phyloP scores from a whole-genome alignment of 2,888 invertebrate species.

The Omphaloscelis lunosa region DNA sequence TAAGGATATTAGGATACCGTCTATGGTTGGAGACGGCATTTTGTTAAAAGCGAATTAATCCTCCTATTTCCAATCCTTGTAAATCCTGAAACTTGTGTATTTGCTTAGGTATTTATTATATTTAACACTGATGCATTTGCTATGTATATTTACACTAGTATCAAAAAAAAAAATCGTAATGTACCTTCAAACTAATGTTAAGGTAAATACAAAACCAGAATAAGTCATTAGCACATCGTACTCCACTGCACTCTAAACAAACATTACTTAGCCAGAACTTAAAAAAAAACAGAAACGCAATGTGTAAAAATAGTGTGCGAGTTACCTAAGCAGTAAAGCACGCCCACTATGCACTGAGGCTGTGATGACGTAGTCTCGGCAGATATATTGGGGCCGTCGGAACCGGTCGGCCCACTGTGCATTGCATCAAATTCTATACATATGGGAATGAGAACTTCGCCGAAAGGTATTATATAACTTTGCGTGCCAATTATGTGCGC shows the following conservation, averaged over 20 bases:
- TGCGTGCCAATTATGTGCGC: constrained; percentile 61
- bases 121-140: not conserved
- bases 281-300: constrained; percentile 42
- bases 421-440: constrained; percentile 84
- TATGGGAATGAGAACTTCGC: constrained; percentile 76
- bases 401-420: constrained; percentile 83
- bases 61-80: not conserved
- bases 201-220: constrained; percentile 35
- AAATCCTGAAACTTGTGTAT: not conserved
- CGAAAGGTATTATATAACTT: constrained; percentile 75
- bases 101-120: not conserved
- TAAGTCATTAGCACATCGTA: constrained; percentile 36
- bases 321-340: constrained; percentile 68
- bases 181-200: constrained; percentile 6
- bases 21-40: not conserved
- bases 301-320: constrained; percentile 48
- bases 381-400: constrained; percentile 80
- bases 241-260: constrained; percentile 33
- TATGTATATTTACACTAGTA: not conserved
- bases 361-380: constrained; percentile 73
- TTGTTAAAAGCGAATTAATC: not conserved
- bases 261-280: constrained; percentile 51
- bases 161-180: constrained; percentile 8
- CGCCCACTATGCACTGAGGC: constrained; percentile 69
- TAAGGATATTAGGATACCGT: not conserved